Conservation (phyloP, 2,888 invertebrate genomes). For the Caenorhabditis parvicauda region DNA sequence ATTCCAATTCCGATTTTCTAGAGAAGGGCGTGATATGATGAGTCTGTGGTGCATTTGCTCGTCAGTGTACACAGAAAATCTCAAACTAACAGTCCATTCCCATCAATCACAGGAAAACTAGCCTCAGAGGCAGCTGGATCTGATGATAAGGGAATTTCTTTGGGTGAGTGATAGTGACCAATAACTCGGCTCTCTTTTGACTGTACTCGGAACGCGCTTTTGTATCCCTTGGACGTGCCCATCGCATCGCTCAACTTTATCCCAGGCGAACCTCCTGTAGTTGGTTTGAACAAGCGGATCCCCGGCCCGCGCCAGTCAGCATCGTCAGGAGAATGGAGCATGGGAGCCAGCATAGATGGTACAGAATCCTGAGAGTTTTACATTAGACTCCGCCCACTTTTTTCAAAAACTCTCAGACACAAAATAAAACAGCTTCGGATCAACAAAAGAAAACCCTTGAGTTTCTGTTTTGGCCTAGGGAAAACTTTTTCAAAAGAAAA, state of each 20-base stretch:
- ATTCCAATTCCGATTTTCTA: too few species aligned
- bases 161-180: constrained; percentile 38
- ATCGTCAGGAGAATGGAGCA: constrained; percentile 28
- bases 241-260: constrained; percentile 28
- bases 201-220: constrained; percentile 35
- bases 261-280: constrained; percentile 18
- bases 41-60: too few species aligned
- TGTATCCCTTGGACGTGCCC: constrained; percentile 14
- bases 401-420: too few species aligned
- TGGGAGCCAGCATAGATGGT: constrained; percentile 44
- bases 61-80: background rate
- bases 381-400: too few species aligned
- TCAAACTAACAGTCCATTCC: constrained; percentile 21
- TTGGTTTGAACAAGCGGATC: background rate
- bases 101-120: constrained; percentile 22
- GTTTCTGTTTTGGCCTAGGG: too few species aligned
- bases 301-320: too few species aligned
- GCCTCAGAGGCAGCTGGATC: constrained; percentile 9
- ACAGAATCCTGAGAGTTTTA: constrained; percentile 40
- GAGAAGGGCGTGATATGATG: too few species aligned
- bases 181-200: constrained; percentile 23
- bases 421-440: too few species aligned
- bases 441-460: too few species aligned
- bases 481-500: too few species aligned
- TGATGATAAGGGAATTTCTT: constrained; percentile 32